phyloP scores from a whole-genome alignment of 1,140 invertebrate species.

The Cydia strobilella region DNA sequence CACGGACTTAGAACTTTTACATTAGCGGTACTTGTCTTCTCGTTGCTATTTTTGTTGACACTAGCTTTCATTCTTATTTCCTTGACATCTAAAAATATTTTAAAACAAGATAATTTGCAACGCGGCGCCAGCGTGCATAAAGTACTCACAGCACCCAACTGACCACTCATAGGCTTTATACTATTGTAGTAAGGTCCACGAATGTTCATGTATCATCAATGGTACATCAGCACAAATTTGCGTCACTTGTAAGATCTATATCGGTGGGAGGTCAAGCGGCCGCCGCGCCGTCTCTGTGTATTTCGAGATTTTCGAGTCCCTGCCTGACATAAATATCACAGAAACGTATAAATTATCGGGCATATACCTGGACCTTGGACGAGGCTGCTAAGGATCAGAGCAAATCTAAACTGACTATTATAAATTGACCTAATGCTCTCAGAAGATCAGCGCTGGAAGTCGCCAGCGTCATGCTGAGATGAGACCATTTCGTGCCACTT shows the following conservation, averaged over 20 bases:
- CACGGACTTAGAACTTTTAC: background rate
- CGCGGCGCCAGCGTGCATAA: background rate
- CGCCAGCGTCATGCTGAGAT: no score
- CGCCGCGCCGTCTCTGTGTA: conserved; percentile 24
- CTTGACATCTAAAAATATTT: conserved; percentile 10
- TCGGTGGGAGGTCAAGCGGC: conserved; percentile 1
- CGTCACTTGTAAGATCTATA: conserved; percentile 22
- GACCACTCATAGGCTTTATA: background rate
- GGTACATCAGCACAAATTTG: background rate
- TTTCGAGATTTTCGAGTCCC: conserved; percentile 9
- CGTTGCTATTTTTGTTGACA: no score
- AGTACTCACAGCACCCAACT: background rate
- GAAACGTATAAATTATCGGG: background rate
- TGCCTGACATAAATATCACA: background rate
- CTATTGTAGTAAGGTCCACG: background rate
- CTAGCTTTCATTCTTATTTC: background rate
- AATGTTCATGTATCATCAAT: background rate
- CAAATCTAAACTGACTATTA: no score
- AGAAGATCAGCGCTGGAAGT: no score
- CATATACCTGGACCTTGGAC: background rate
- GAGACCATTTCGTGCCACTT: no score
- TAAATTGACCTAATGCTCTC: no score
- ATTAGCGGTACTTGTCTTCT: no score
- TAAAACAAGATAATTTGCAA: background rate
- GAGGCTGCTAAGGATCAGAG: no score